These are phyloP conservation scores for Scrobipalpa atriplicella DNA, from an alignment of 2,888 invertebrate species.

Conservation along the genomic window DNA sequence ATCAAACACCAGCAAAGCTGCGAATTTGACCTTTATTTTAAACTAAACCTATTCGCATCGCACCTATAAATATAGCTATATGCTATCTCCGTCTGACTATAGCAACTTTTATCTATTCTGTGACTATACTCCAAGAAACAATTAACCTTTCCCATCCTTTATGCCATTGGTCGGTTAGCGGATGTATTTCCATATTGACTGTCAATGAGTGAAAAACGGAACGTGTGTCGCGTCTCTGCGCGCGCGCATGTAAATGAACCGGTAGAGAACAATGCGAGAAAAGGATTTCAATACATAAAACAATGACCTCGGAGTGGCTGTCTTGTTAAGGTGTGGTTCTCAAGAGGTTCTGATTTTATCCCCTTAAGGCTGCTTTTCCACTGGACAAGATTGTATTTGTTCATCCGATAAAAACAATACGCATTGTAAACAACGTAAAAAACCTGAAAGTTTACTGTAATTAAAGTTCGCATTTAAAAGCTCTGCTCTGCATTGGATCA, in stretches of 20 bases:
- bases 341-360: neutral
- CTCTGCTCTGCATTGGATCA: too few relatives aligned
- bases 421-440: too few relatives aligned
- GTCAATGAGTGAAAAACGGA: conserved; percentile 63
- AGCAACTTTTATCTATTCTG: too few relatives aligned
- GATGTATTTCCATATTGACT: conserved; percentile 63
- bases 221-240: conserved; percentile 36
- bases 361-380: neutral
- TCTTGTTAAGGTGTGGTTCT: conserved; percentile 2
- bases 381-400: too few relatives aligned
- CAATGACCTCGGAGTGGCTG: conserved; percentile 22
- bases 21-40: too few relatives aligned
- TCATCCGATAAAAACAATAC: too few relatives aligned
- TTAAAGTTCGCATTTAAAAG: too few relatives aligned
- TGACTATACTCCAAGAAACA: conserved; percentile 38
- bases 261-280: conserved; percentile 41
- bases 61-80: neutral
- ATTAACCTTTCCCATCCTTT: conserved; percentile 44
- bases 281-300: conserved; percentile 33
- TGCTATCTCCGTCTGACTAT: neutral
- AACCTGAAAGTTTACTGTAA: too few relatives aligned
- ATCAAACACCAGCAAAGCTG: too few relatives aligned
- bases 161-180: conserved; percentile 50
- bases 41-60: neutral
- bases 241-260: conserved; percentile 65